These are phyloP conservation scores for Diplodus sargus DNA, from an alignment of 2,797 vertebrate genomes.

Conservation along the genomic window DNA sequence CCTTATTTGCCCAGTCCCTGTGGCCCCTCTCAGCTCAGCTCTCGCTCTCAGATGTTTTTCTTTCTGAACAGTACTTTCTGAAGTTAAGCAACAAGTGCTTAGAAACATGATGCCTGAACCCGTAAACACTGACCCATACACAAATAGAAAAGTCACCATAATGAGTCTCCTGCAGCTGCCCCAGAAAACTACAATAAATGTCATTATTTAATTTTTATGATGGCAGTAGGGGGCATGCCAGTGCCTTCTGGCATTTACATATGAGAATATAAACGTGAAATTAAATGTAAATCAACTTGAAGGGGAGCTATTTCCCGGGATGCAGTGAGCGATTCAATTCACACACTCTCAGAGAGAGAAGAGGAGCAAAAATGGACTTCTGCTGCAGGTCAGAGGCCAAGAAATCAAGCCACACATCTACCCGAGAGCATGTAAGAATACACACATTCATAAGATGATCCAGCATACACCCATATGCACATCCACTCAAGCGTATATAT, in stretches of 20 bases:
- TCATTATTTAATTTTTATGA: conserved; percentile 86
- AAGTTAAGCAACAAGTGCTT: too few species aligned
- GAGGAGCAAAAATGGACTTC: conserved; percentile 32
- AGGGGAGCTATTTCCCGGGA: conserved; percentile 75
- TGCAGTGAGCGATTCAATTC: conserved; percentile 71
- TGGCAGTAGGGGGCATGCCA: conserved; percentile 80
- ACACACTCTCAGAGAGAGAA: not conserved
- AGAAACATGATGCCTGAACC: too few species aligned
- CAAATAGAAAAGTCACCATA: too few species aligned
- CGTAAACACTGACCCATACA: too few species aligned
- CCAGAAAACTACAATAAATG: conserved; percentile 78
- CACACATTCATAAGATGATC: not conserved
- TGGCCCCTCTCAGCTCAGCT: too few species aligned
- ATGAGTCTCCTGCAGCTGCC: too few species aligned
- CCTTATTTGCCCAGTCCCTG: too few species aligned
- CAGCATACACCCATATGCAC: conserved; percentile 6
- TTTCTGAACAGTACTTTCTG: too few species aligned
- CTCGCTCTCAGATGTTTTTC: too few species aligned
- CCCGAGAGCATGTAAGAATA: not conserved
- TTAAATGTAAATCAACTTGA: conserved; percentile 79
- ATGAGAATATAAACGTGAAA: conserved; percentile 85
- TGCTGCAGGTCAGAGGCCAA: conserved; percentile 47
- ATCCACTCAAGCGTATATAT: conserved; percentile 1
- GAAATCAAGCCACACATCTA: conserved; percentile 15
- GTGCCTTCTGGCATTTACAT: conserved; percentile 87